These are phyloP conservation scores for Heliconius hewitsoni DNA, from an alignment of 1,140 invertebrate species.

Conservation along the genomic window DNA sequence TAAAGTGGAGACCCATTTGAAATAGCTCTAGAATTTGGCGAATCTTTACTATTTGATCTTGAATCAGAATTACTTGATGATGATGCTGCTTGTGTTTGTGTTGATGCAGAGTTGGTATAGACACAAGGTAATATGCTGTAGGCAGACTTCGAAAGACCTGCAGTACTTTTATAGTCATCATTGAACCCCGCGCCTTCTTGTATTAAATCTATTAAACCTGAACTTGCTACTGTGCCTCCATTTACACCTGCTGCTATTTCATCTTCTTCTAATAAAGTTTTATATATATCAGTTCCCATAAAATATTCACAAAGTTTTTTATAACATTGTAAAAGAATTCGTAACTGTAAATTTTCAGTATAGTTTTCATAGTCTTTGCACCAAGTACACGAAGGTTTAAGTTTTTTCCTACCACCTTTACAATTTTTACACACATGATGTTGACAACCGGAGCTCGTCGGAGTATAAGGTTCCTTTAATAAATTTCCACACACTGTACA, in stretches of 20 bases:
- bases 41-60: conserved; percentile 63
- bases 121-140: conserved; percentile 88
- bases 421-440: conserved; percentile 93
- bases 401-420: conserved; percentile 90
- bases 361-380: conserved; percentile 93
- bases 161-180: conserved; percentile 88
- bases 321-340: conserved; percentile 92
- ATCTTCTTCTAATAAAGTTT: conserved; percentile 82
- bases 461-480: conserved; percentile 90
- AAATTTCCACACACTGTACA: conserved; percentile 94
- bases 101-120: conserved; percentile 86
- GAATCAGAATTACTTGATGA: conserved; percentile 65
- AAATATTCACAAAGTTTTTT: conserved; percentile 93
- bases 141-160: conserved; percentile 85
- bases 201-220: conserved; percentile 87
- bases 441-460: conserved; percentile 90
- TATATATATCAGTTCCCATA: conserved; percentile 86
- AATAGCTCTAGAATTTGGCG: conserved; percentile 82
- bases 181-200: conserved; percentile 89
- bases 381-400: conserved; percentile 91
- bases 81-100: conserved; percentile 83
- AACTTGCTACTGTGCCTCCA: conserved; percentile 78
- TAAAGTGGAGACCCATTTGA: conserved; percentile 88
- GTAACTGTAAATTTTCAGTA: conserved; percentile 90
- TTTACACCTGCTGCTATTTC: conserved; percentile 73